Base-by-base conservation (phyloP, 2,113 vertebrate genomes). In the Plecturocebus donacophilus region DNA sequence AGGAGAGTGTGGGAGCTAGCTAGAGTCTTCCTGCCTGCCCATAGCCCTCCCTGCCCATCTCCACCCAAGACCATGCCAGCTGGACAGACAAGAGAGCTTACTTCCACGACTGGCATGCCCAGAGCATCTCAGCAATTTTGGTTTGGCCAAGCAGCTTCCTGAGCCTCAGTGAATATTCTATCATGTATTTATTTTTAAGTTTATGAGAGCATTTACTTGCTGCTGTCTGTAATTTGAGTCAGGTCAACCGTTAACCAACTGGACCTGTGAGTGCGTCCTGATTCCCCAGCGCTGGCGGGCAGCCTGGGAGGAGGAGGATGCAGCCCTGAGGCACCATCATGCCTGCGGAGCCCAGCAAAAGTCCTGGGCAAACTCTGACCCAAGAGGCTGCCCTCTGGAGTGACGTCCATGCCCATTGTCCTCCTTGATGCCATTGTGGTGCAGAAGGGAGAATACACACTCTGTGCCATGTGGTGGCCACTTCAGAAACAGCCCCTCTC, bases 131-230 rank as follows among this genome's bases (percentile, higher is more conserved):
- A 89, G 98, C 30, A 82, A 80, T 93, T 95, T 95, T 35, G 40
- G n/a, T 95, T 96, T 97, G 97, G 94, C 97, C 1, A 0, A 27
- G 14, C 23, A 42, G 70, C 47, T 96, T 16, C 32, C 90, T 0
- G 52, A 77, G 91, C 94, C 80, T 77, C 32, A 3, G 42, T 16
- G 79, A 89, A 85, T 94, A 61, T 87, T 35, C 75, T 92, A 80
- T 96, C 56, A 2, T 11, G 64, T 87, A 49, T 97, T 98, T 98
- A 98, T 98, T 99, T 99, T 98, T 98, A 98, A 97, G 80, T 97
- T 96, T 97, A 94, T 86, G 97, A 97, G 98, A 23, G 17, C 92
- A 49, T 96, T 96, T 92, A 49, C 89, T 95, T 6, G 4, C 45
- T 16, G 16, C 89, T 0, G 0, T 3, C 32, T 95, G 97, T 92